Percentiles rank a stretch among this genome's conserved stretches.
These are phyloP conservation scores for Pristionchus japonicus DNA, from an alignment of 2,888 invertebrate species.

Conservation along the genomic window DNA sequence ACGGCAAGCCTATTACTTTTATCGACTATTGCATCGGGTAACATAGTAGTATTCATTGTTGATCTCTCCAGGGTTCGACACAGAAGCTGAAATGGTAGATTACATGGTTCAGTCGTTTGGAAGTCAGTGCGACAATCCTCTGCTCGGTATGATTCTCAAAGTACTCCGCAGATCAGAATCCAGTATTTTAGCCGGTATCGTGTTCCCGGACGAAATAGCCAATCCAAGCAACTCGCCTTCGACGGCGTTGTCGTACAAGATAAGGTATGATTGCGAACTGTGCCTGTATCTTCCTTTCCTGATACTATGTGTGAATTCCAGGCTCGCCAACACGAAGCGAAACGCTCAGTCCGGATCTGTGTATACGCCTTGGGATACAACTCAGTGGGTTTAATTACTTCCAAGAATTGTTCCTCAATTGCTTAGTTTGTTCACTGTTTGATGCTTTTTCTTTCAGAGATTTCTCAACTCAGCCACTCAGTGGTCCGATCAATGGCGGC, in stretches of 20 bases:
- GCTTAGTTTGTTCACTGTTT: too few relatives aligned
- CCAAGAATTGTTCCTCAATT: not conserved
- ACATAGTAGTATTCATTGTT: not conserved
- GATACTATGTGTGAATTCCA: too few relatives aligned
- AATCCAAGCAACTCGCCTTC: not conserved
- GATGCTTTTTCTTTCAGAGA: too few relatives aligned
- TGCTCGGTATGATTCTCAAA: conserved; percentile 54
- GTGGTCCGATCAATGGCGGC: conserved; percentile 65
- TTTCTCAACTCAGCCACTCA: conserved; percentile 60
- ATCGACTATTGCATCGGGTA: not conserved
- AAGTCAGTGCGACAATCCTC: conserved; percentile 65
- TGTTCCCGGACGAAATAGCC: not conserved
- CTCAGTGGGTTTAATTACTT: not conserved
- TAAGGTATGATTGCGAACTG: not conserved
- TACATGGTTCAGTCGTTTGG: conserved; percentile 70
- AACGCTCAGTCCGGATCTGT: not conserved
- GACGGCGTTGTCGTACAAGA: not conserved
- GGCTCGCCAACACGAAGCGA: conserved; percentile 48
- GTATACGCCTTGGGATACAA: conserved; percentile 45
- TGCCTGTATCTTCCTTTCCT: too few relatives aligned
- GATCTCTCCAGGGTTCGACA: conserved; percentile 70
- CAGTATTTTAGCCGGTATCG: not conserved
- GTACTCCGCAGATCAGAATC: not conserved
- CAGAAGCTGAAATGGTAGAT: conserved; percentile 76
- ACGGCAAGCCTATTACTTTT: not conserved